Percentiles rank a stretch among this genome's conserved stretches.
Conservation (phyloP, 2,888 invertebrate species). For the Smittia sp. region DNA sequence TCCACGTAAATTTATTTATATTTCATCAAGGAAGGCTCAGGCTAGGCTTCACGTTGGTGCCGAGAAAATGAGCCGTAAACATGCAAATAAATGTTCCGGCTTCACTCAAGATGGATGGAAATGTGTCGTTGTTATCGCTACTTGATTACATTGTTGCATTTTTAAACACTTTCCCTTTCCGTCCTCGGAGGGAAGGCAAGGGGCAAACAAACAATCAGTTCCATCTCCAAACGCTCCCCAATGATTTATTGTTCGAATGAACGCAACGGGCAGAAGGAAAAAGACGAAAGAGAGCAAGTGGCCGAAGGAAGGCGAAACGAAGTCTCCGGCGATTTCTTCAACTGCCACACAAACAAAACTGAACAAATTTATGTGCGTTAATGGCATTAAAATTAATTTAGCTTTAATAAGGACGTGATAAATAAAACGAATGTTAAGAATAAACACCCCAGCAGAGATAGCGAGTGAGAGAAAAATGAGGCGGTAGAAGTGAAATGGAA, state of each 20-base stretch:
- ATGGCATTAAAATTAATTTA: conserved; percentile 40
- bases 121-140: background rate
- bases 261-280: background rate
- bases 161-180: conserved; percentile 18
- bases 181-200: background rate
- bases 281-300: background rate
- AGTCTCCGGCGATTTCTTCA: conserved; percentile 16
- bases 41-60: too few species aligned
- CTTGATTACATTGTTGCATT: conserved; percentile 39
- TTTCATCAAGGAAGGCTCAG: conserved; percentile 22
- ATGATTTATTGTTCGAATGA: conserved; percentile 39
- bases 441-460: conserved; percentile 33
- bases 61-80: too few species aligned
- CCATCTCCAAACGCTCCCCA: conserved; percentile 23
- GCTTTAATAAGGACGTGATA: conserved; percentile 41
- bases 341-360: conserved; percentile 2
- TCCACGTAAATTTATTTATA: conserved; percentile 36
- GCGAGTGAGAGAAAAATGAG: background rate
- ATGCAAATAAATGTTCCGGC: conserved; percentile 23
- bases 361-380: conserved; percentile 39
- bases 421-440: conserved; percentile 35
- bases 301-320: background rate
- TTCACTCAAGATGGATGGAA: background rate
- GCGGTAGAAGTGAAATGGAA: conserved; percentile 14
- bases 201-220: background rate